Percentiles rank a stretch among this genome's conserved stretches.
phyloP scores from a whole-genome alignment of 2,888 invertebrate species.

The Alloplasta piceator region DNA sequence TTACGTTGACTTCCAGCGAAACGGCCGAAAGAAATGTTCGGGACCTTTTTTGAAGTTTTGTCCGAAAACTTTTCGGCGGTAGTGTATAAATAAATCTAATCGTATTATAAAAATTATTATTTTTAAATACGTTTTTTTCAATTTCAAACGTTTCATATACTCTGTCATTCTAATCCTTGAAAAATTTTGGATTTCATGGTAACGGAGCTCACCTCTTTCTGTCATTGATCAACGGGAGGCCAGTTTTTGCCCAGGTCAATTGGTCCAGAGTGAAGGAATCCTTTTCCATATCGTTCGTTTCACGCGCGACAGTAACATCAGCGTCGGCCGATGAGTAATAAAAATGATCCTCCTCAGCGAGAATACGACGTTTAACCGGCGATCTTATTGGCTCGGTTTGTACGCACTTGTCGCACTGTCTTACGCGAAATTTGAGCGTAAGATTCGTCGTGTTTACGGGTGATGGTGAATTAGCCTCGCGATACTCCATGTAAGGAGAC shows the following conservation, averaged over 20 bases:
- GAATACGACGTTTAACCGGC: constrained; percentile 80
- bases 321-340: constrained; percentile 74
- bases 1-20: too few species aligned
- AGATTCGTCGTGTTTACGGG: constrained; percentile 66
- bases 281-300: constrained; percentile 71
- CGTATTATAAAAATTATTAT: too few species aligned
- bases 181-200: background rate
- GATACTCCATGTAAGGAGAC: constrained; percentile 84
- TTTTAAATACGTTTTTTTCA: too few species aligned
- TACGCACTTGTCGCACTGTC: constrained; percentile 84
- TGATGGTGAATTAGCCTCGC: constrained; percentile 76
- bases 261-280: constrained; percentile 78
- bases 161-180: too few species aligned
- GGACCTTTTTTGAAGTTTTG: too few species aligned
- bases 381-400: constrained; percentile 81
- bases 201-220: constrained; percentile 77
- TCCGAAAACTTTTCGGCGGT: too few species aligned
- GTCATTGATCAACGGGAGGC: constrained; percentile 79
- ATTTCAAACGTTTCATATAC: too few species aligned
- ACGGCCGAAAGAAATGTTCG: too few species aligned
- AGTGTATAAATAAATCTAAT: too few species aligned
- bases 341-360: constrained; percentile 79
- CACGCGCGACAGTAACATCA: constrained; percentile 62
- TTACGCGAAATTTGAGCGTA: constrained; percentile 88
- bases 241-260: constrained; percentile 76